Conservation (phyloP, 37 sponge, comb jelly and placozoan species). For the Beroe forskalii region DNA sequence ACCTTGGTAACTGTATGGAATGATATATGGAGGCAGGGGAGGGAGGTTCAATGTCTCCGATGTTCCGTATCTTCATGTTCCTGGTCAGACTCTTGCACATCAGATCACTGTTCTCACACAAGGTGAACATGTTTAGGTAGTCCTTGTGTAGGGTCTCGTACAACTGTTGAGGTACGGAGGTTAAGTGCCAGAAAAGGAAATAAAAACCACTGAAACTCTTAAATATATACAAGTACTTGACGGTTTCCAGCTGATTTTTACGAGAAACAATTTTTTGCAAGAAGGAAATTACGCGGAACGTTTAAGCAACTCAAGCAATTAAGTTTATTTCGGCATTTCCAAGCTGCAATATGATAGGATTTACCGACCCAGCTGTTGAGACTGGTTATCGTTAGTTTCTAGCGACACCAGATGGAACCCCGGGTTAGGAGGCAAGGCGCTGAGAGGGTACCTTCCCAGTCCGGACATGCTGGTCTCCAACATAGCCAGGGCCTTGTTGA, state of each 20-base stretch:
- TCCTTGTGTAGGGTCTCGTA: slow-evolving; percentile 44
- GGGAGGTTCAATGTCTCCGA: slow-evolving; percentile 5
- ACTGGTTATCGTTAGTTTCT: not conserved
- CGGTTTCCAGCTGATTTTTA: no score
- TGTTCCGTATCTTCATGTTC: slow-evolving; percentile 56
- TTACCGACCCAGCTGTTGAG: no score
- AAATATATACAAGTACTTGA: no score
- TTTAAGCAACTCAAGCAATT: no score
- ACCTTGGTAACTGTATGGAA: slow-evolving; percentile 26
- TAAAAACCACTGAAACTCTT: no score
- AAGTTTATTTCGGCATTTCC: no score
- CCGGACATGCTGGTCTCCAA: slow-evolving; percentile 31
- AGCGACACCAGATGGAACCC: slow-evolving; percentile 45
- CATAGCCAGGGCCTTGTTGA: slow-evolving; percentile 20
- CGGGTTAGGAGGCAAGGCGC: slow-evolving; percentile 42
- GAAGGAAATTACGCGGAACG: no score
- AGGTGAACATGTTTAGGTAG: not conserved
- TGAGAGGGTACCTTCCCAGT: slow-evolving; percentile 36
- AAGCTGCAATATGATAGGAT: no score
- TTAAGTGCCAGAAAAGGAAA: not conserved
- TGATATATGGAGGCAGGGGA: not conserved
- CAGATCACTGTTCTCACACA: slow-evolving; percentile 38
- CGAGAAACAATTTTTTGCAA: no score
- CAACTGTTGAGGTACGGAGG: not conserved
- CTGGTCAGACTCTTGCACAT: slow-evolving; percentile 21